Conservation (phyloP, 2,797 vertebrate species). For the Decapterus maruadsi region DNA sequence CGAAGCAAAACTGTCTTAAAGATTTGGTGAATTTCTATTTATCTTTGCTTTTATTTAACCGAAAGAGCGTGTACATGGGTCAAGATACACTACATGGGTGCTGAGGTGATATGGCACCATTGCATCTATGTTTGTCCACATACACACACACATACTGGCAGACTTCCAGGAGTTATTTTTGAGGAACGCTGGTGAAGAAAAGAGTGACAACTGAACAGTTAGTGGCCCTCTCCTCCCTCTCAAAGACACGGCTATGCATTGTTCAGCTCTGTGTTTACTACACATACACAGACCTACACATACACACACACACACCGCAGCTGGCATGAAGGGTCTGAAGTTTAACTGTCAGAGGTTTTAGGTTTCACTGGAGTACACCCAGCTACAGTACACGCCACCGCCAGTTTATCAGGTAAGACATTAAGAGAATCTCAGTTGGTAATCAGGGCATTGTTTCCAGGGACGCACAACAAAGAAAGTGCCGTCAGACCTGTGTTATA, state of each 20-base stretch:
- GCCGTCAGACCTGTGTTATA: conserved; percentile 10
- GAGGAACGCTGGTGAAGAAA: conserved; percentile 35
- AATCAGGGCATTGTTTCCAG: conserved; percentile 50
- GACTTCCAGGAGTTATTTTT: conserved; percentile 51
- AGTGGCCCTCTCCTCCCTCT: conserved; percentile 46
- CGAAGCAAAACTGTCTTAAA: not conserved
- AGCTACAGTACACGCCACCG: conserved; percentile 22
- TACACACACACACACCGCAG: conserved; percentile 44
- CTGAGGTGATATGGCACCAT: not conserved
- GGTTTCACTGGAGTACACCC: conserved; percentile 66
- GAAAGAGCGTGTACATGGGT: not conserved
- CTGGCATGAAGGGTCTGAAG: conserved; percentile 41
- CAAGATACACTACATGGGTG: not conserved
- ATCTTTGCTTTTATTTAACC: not conserved
- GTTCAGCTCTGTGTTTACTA: conserved; percentile 65
- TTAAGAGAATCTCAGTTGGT: conserved; percentile 36
- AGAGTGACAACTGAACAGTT: conserved; percentile 50
- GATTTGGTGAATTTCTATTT: not conserved
- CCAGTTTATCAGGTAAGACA: conserved; percentile 48
- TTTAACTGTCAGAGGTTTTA: conserved; percentile 71
- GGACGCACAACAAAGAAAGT: conserved; percentile 43
- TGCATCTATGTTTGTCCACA: not conserved
- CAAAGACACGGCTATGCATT: conserved; percentile 56
- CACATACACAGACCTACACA: conserved; percentile 43
- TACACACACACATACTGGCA: conserved; percentile 32